These are phyloP conservation scores for Chaenocephalus aceratus DNA, from an alignment of 2,113 vertebrate species.

Conservation along the genomic window DNA sequence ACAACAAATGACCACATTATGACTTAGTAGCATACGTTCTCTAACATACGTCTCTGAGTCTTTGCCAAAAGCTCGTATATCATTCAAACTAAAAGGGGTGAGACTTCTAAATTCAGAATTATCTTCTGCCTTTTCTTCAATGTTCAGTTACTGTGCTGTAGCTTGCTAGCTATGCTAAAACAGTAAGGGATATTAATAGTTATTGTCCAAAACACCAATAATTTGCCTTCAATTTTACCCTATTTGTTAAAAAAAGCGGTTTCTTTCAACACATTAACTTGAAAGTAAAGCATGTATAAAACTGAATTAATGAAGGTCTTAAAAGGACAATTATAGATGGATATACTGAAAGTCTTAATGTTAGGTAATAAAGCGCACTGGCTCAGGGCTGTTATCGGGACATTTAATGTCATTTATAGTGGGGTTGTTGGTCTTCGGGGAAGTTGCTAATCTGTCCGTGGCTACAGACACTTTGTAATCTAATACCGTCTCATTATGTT, in stretches of 20 bases:
- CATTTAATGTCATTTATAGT: background rate
- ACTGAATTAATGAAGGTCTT: background rate
- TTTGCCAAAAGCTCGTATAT: too few relatives aligned
- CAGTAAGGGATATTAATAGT: too few relatives aligned
- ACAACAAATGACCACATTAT: too few relatives aligned
- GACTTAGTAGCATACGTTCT: too few relatives aligned
- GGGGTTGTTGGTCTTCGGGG: background rate
- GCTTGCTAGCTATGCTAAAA: too few relatives aligned
- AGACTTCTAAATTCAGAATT: too few relatives aligned
- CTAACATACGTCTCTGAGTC: too few relatives aligned
- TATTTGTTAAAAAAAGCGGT: background rate
- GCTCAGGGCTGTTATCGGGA: background rate
- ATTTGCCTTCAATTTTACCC: too few relatives aligned
- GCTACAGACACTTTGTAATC: background rate
- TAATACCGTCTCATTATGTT: background rate
- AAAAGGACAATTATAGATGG: background rate
- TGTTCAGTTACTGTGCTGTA: too few relatives aligned
- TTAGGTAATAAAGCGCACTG: background rate
- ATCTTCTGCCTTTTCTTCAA: too few relatives aligned
- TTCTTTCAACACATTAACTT: background rate
- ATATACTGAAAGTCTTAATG: background rate
- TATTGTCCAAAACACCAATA: too few relatives aligned
- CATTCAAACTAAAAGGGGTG: too few relatives aligned
- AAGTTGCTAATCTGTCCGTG: background rate
- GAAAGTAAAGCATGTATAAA: background rate